Evolutionary conservation across 1,140 invertebrate species (phyloP).

Genomic region (Magallana gigas): DNA sequence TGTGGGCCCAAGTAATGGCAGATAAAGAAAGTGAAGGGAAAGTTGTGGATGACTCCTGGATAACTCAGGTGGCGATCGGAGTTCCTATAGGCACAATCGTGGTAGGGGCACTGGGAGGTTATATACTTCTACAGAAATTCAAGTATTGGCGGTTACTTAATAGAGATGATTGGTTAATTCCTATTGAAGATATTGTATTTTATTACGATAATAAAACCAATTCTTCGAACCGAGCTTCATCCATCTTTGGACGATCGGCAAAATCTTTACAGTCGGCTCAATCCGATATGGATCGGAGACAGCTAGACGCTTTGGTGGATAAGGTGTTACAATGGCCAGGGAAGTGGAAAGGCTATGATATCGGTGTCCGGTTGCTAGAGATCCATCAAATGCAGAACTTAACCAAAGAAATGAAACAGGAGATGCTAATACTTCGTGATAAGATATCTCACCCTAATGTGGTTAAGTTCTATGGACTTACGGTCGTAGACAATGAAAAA

Average conservation of each 20-base stretch:
- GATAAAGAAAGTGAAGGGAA: conserved; percentile 59
- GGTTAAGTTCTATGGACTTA: conserved; percentile 72
- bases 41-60: conserved; percentile 59
- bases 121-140: conserved; percentile 55
- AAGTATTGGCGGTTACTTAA: conserved; percentile 63
- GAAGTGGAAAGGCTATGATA: conserved; percentile 63
- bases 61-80: conserved; percentile 54
- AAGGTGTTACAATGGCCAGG: conserved; percentile 74
- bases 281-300: background rate
- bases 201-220: conserved; percentile 58
- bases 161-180: conserved; percentile 71
- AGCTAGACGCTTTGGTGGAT: background rate
- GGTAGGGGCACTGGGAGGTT: conserved; percentile 43
- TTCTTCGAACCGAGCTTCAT: background rate
- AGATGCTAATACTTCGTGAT: conserved; percentile 69
- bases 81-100: conserved; percentile 54
- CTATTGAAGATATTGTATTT: conserved; percentile 72
- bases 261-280: conserved; percentile 21
- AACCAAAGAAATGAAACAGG: conserved; percentile 56
- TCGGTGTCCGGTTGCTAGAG: conserved; percentile 59
- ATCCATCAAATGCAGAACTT: conserved; percentile 53
- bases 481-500: conserved; percentile 61
- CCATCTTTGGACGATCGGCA: background rate
- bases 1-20: conserved; percentile 61
- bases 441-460: conserved; percentile 70